Percentiles rank a stretch among this genome's conserved stretches.
Conservation (phyloP, 2,797 vertebrate species). For the Enteromius thamalakanensis region DNA sequence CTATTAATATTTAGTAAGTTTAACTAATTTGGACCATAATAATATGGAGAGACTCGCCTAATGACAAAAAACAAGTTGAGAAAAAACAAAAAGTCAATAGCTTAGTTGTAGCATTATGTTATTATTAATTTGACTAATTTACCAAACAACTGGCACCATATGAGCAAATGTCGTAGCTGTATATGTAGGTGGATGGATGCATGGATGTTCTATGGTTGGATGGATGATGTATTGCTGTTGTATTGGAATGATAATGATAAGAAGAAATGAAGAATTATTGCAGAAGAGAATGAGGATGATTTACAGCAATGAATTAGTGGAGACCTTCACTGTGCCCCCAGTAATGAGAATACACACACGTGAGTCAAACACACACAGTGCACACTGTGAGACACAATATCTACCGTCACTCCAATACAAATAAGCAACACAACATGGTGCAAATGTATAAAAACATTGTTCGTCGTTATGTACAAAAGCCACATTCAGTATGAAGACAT, state of each 20-base stretch:
- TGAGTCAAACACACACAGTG: constrained; percentile 47
- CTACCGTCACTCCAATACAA: constrained; percentile 44
- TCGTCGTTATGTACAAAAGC: constrained; percentile 16
- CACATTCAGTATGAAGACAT: background rate
- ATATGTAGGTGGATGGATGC: constrained; percentile 21
- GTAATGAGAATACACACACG: constrained; percentile 53
- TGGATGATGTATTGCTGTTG: background rate
- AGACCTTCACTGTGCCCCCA: constrained; percentile 62
- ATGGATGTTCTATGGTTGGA: constrained; percentile 1
- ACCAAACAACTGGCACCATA: background rate
- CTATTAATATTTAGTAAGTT: background rate
- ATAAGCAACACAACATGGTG: constrained; percentile 37
- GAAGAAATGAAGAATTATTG: constrained; percentile 35
- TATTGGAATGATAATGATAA: constrained; percentile 22
- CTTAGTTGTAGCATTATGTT: background rate
- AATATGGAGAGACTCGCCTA: background rate
- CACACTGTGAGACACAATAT: constrained; percentile 34
- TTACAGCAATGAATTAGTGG: constrained; percentile 29
- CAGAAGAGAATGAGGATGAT: constrained; percentile 25
- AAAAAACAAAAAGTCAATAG: background rate
- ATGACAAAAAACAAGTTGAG: background rate
- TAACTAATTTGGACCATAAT: background rate
- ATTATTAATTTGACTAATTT: background rate
- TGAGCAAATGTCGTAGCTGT: constrained; percentile 21
- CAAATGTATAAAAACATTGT: constrained; percentile 2